phyloP scores from a whole-genome alignment of 30 jellyfish, hydroid and myxozoan genomes.

The Phacellophora camtschatica region DNA sequence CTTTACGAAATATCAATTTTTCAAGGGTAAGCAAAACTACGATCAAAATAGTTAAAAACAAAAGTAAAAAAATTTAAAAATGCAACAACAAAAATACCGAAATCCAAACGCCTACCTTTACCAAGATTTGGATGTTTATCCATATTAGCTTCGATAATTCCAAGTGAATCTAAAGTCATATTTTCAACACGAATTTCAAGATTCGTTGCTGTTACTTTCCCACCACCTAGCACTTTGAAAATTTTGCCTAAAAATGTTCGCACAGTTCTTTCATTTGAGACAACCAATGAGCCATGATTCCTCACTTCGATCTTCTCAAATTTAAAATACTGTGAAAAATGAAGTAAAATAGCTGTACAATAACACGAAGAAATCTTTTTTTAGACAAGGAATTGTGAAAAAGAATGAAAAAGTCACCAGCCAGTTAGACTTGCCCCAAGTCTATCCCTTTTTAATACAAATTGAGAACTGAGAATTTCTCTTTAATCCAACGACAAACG shows the following conservation, averaged over 20 bases:
- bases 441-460: no score
- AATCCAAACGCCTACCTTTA: conserved; percentile 34
- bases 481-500: no score
- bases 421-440: no score
- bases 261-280: conserved; percentile 38
- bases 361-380: no score
- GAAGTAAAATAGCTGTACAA: background rate
- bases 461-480: no score
- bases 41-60: no score
- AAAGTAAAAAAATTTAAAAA: no score
- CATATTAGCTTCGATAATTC: conserved; percentile 51
- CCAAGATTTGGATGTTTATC: conserved; percentile 39
- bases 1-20: no score
- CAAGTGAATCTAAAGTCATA: conserved; percentile 51
- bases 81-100: no score
- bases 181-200: conserved; percentile 28
- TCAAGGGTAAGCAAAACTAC: no score
- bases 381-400: no score
- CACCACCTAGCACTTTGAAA: conserved; percentile 46
- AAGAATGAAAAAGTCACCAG: no score
- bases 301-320: conserved; percentile 55
- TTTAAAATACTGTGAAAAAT: background rate
- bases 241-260: conserved; percentile 43
- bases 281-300: conserved; percentile 28
- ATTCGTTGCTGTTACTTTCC: conserved; percentile 47